Base-by-base conservation (phyloP, 2,888 invertebrate genomes). In the Philhelius pedissequus region DNA sequence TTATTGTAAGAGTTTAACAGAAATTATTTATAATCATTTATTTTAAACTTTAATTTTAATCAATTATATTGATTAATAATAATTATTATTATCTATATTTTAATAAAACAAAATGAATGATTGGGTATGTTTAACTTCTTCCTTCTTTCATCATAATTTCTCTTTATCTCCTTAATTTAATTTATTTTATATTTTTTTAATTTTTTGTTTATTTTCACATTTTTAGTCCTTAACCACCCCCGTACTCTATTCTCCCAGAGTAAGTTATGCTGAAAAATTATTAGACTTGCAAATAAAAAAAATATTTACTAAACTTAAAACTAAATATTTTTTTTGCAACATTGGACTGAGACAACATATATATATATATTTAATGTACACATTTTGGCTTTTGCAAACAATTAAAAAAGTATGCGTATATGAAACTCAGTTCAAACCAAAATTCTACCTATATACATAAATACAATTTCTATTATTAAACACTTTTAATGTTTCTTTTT, bases 71-170 rank as follows among this genome's bases (percentile, higher is more conserved):
- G 27, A 64, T 54, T 56, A 69, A 45, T 45, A 69, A 45, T 45
- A 45, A 13, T 22, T 62, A 64, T 38, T 76, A 64, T 8, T 45
- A 64, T 40, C 48, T 25, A 25, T 48, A 48, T 48, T 48, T 52
- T 52, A 52, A 15, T 30, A 52, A 15, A 15, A 45, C 40, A 66
- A 66, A 56, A 13, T 48, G 35, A 81, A 73, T 77, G 45, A 73
- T 73, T 82, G 69, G 78, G 73, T 87, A 86, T 84, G 86, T 87
- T 48, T 22, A 80, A 78, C 86, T 87, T 87, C 86, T 69, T 86
- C 81, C 30, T 54, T 56, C 32, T 18, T 35, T 32, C 32, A 56
- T 86, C 78, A 86, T 87, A 86, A 71, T 73, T 86, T 81, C 77
- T 80, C 56, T 74, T 86, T 84, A 80, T 86, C 69, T 86, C 73